Base-by-base conservation (phyloP, 2,113 vertebrate genomes). In the Xenotilapia caudafasciata region DNA sequence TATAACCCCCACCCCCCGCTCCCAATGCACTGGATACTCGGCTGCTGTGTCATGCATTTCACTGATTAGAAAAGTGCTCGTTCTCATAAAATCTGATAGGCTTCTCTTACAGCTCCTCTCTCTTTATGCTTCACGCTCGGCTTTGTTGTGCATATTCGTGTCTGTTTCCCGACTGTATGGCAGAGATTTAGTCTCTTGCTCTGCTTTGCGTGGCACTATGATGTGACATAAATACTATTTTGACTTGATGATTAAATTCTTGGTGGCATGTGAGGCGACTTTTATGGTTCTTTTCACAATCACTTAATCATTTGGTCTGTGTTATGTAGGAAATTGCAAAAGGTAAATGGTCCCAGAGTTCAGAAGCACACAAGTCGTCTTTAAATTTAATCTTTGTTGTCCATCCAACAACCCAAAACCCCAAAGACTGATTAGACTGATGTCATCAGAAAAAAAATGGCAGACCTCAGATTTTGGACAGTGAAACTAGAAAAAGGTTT, bases 31-130 rank as follows among this genome's bases (percentile, higher is more conserved):
- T 92, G 88, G 90, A 88, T 90, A 83, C 87, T 80, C 31, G 2
- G 84, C 90, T 94, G 94, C 94, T 94, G 91, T 85, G 88, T 95
- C 89, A 93, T 94, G 92, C 89, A 84, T 93, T 93, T 95, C 42
- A 38, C 94, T 96, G 92, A 95, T 95, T 95, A 95, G 89, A 94
- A 90, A 90, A 89, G 79, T 93, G 93, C 94, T 87, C 90, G 90
- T 89, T 91, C 83, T 77, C 90, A 91, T 94, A 86, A 92, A 91
- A 92, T 84, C 85, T 75, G 58, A 87, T 49, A 9, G 33, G 83
- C 60, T 89, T 82, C 85, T 86, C 75, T 62, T 19, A 7, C 33
- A 53, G 68, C 87, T 81, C 81, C 62, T 73, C 80, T 42, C 11
- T 83, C 80, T 23, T 14, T 79, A 23, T 77, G 17, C 19, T 88